These are phyloP conservation scores for Schizotus pectinicornis DNA, from an alignment of 2,888 invertebrate species.

Conservation along the genomic window DNA sequence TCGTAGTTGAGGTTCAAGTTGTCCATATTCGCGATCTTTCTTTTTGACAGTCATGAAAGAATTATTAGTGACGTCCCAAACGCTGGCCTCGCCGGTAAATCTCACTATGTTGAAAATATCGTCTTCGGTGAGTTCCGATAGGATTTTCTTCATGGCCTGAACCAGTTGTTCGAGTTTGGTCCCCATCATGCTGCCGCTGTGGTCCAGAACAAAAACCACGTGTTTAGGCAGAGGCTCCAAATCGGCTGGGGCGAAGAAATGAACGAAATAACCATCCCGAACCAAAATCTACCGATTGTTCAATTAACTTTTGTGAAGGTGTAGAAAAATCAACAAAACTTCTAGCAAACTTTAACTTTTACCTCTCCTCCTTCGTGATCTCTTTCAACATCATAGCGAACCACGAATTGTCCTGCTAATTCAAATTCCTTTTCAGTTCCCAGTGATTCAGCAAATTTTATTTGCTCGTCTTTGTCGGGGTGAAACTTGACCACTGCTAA, in stretches of 20 bases:
- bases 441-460: too few relatives aligned
- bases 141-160: conserved; percentile 71
- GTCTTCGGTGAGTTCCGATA: conserved; percentile 65
- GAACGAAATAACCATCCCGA: conserved; percentile 76
- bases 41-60: conserved; percentile 21
- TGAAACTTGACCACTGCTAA: too few relatives aligned
- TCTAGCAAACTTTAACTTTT: too few relatives aligned
- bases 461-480: too few relatives aligned
- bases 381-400: too few relatives aligned
- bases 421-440: too few relatives aligned
- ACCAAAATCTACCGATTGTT: conserved; percentile 56
- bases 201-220: conserved; percentile 77
- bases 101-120: conserved; percentile 74
- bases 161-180: conserved; percentile 70
- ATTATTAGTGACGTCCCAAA: conserved; percentile 60
- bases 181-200: conserved; percentile 77
- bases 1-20: conserved; percentile 9
- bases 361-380: too few relatives aligned
- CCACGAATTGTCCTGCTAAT: too few relatives aligned
- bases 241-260: conserved; percentile 73
- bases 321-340: too few relatives aligned
- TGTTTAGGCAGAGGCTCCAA: conserved; percentile 68
- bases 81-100: conserved; percentile 64
- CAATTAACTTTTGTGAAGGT: too few relatives aligned
- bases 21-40: conserved; percentile 7